Evolutionary conservation across 2,888 invertebrate species (phyloP).

Genomic region (Lepidocyrtoides sp.): DNA sequence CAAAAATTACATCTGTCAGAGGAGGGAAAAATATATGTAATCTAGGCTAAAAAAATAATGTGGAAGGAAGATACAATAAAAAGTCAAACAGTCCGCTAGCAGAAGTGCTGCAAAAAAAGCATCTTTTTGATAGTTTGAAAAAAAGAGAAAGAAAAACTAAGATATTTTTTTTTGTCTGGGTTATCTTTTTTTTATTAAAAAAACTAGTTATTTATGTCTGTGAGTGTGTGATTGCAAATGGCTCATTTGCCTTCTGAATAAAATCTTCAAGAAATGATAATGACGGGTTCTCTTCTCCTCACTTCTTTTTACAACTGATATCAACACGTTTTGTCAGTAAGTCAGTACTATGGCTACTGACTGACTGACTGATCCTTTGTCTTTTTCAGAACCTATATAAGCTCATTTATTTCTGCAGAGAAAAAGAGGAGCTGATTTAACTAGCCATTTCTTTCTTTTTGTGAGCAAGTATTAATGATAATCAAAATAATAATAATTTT

Average conservation of each 20-base stretch:
- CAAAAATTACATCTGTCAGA: slow-evolving; percentile 21
- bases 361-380: too few species aligned
- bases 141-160: not conserved
- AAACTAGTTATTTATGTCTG: slow-evolving; percentile 35
- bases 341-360: too few species aligned
- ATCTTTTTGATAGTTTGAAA: not conserved
- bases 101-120: not conserved
- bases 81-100: too few species aligned
- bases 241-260: not conserved
- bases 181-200: not conserved
- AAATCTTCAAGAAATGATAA: slow-evolving; percentile 32
- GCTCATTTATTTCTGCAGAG: not conserved
- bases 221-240: slow-evolving; percentile 11
- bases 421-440: not conserved
- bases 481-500: not conserved
- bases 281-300: slow-evolving; percentile 6
- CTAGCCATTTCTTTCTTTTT: not conserved
- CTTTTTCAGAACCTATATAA: not conserved
- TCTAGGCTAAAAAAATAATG: slow-evolving; percentile 24
- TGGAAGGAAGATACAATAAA: not conserved
- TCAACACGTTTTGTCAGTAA: not conserved
- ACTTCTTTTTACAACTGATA: not conserved
- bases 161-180: not conserved
- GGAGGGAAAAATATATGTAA: not conserved
- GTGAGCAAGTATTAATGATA: not conserved